phyloP scores from a whole-genome alignment of 2,113 vertebrate species.

The Grammomys surdaster region DNA sequence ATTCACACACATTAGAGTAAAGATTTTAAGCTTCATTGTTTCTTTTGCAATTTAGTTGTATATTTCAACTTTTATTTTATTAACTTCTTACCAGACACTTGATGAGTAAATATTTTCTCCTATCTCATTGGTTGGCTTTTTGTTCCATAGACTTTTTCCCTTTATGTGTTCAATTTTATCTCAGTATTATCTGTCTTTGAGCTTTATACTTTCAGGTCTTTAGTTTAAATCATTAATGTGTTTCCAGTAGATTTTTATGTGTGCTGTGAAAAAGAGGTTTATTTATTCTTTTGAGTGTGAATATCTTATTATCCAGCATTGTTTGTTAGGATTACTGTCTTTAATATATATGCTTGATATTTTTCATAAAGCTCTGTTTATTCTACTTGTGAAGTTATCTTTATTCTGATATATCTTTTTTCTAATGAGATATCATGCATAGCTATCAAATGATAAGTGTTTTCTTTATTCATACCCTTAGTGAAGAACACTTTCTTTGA shows the following conservation, averaged over 20 bases:
- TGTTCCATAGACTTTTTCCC: neutral
- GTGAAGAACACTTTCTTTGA: neutral
- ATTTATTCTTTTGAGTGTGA: neutral
- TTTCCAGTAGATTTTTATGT: neutral
- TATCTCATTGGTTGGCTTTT: too few species aligned
- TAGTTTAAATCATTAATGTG: neutral
- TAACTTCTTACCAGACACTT: neutral
- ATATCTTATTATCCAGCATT: neutral
- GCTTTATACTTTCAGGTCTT: neutral
- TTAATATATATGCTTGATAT: neutral
- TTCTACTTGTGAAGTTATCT: too few species aligned
- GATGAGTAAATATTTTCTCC: neutral
- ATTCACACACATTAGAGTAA: too few species aligned
- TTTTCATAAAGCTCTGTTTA: too few species aligned
- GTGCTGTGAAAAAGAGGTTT: neutral
- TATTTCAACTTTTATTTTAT: neutral
- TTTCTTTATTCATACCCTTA: neutral
- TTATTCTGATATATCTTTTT: neutral
- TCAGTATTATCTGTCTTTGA: neutral
- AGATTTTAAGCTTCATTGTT: neutral
- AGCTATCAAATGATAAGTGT: neutral
- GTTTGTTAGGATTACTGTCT: neutral
- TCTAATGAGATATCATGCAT: too few species aligned
- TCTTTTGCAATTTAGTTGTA: neutral
- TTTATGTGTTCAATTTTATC: too few species aligned